Evolutionary conservation across 2,797 vertebrate genomes (phyloP).

Genomic region (Epinephelus coioides): DNA sequence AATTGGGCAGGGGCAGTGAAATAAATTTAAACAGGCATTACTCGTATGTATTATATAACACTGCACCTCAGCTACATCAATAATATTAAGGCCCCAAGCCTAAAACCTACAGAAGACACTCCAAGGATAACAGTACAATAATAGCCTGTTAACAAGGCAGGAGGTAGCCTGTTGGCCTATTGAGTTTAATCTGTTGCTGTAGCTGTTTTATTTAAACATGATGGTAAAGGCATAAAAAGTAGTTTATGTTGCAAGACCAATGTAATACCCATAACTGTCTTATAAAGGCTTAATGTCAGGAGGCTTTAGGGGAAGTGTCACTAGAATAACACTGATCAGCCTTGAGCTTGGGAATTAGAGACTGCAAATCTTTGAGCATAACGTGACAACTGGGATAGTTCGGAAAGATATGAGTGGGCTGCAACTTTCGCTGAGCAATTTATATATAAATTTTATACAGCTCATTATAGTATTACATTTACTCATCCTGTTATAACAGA

Average conservation of each 20-base stretch:
- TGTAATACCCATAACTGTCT: conserved; percentile 76
- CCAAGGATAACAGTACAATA: conserved; percentile 70
- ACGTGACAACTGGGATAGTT: conserved; percentile 58
- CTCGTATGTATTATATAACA: conserved; percentile 44
- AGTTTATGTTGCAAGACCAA: conserved; percentile 71
- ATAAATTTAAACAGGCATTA: conserved; percentile 45
- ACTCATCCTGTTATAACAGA: neutral
- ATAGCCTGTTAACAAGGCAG: conserved; percentile 67
- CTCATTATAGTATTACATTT: conserved; percentile 14
- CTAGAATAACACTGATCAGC: conserved; percentile 78
- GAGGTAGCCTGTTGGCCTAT: conserved; percentile 55
- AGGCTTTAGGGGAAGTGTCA: conserved; percentile 73
- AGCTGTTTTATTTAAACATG: conserved; percentile 68
- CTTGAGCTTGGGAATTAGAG: conserved; percentile 76
- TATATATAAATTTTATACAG: neutral
- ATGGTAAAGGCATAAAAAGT: conserved; percentile 69
- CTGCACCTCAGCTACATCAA: conserved; percentile 49
- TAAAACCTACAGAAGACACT: conserved; percentile 67
- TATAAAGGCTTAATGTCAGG: conserved; percentile 79
- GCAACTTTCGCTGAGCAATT: conserved; percentile 38
- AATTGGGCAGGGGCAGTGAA: conserved; percentile 31
- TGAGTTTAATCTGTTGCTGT: conserved; percentile 67
- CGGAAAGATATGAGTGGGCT: conserved; percentile 35
- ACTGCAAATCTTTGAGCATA: conserved; percentile 71
- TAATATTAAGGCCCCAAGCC: conserved; percentile 66